phyloP scores from a whole-genome alignment of 1,140 invertebrate genomes.

The Nebria ingens region DNA sequence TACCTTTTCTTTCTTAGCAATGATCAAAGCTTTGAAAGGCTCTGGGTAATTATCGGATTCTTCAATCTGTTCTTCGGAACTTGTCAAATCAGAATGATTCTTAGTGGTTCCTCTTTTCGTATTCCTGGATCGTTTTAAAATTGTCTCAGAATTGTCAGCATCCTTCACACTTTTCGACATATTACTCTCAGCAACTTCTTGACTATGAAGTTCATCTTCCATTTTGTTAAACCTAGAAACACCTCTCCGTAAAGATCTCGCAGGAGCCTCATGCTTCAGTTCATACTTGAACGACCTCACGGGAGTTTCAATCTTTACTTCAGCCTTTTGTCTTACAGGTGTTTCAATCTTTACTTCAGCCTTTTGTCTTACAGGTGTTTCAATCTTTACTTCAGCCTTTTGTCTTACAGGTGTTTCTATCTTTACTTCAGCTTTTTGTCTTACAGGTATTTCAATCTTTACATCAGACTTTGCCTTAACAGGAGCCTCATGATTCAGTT shows the following conservation, averaged over 20 bases:
- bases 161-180: not conserved
- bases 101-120: conserved; percentile 6
- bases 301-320: too few species aligned
- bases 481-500: too few species aligned
- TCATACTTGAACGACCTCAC: conserved; percentile 9
- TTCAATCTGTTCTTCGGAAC: conserved; percentile 25
- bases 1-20: conserved; percentile 26
- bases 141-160: not conserved
- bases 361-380: too few species aligned
- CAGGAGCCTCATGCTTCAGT: not conserved
- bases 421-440: too few species aligned
- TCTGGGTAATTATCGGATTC: conserved; percentile 32
- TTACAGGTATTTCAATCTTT: too few species aligned
- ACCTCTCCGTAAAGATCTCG: not conserved
- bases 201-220: not conserved
- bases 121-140: not conserved
- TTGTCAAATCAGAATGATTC: conserved; percentile 17
- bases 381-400: too few species aligned
- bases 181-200: not conserved
- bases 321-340: too few species aligned
- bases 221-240: not conserved
- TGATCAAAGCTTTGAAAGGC: conserved; percentile 29
- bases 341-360: too few species aligned
- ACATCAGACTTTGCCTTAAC: too few species aligned
- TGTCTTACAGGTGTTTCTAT: too few species aligned